Evolutionary conservation across 1,140 invertebrate genomes (phyloP).

Genomic region (Euborellia annulipes): DNA sequence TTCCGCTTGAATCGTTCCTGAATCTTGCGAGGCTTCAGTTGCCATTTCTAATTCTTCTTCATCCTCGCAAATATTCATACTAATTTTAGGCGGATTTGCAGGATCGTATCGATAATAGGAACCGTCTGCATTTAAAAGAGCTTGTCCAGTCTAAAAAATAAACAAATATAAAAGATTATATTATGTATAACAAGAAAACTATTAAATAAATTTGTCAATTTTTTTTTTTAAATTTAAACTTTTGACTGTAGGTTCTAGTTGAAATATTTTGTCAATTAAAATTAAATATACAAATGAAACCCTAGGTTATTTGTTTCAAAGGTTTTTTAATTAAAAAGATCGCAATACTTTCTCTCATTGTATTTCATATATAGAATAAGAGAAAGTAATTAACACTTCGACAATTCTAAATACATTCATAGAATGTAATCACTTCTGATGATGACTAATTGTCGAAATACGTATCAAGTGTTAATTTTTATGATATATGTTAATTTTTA

Average conservation of each 20-base stretch:
- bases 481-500: no score
- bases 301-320: not conserved
- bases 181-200: not conserved
- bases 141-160: slow-evolving; percentile 35
- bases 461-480: no score
- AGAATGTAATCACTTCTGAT: no score
- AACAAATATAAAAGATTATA: not conserved
- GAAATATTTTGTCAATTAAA: not conserved
- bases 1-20: no score
- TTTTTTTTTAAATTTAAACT: slow-evolving; percentile 2
- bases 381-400: no score
- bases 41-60: not conserved
- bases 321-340: slow-evolving; percentile 9
- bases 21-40: not conserved
- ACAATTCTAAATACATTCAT: no score
- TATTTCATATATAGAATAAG: no score
- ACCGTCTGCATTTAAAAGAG: slow-evolving; percentile 47
- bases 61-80: not conserved
- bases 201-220: not conserved
- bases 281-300: not conserved
- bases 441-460: no score
- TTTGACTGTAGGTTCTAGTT: not conserved
- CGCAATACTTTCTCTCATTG: no score
- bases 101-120: slow-evolving; percentile 59
- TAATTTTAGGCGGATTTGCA: slow-evolving; percentile 37